Evolutionary conservation across 2,888 invertebrate genomes (phyloP).

Genomic region (Chrysomela aeneicollis): DNA sequence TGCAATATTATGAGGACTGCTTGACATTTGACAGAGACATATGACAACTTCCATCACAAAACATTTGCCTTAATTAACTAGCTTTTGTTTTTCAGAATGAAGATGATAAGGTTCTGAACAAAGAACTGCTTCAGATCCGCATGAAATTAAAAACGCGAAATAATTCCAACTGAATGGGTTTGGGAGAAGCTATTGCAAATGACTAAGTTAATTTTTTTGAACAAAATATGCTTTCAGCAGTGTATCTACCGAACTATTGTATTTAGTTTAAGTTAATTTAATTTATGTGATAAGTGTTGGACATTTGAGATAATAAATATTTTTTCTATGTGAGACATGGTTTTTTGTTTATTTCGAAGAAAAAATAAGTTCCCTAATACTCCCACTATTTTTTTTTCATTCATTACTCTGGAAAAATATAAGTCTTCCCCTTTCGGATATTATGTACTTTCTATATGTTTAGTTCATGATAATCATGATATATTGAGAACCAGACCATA

Average conservation of each 20-base stretch:
- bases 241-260: conserved; percentile 24
- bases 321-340: conserved; percentile 22
- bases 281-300: conserved; percentile 48
- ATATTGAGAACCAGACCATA: too few relatives aligned
- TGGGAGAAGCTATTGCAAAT: not conserved
- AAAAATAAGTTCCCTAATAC: too few relatives aligned
- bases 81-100: conserved; percentile 55
- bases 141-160: conserved; percentile 66
- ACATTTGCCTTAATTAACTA: too few relatives aligned
- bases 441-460: too few relatives aligned
- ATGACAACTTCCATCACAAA: too few relatives aligned
- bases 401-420: too few relatives aligned
- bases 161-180: conserved; percentile 16
- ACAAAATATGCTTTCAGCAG: conserved; percentile 19
- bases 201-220: conserved; percentile 18
- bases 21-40: too few relatives aligned
- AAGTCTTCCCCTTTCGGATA: too few relatives aligned
- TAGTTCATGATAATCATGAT: too few relatives aligned
- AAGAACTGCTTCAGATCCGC: conserved; percentile 70
- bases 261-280: conserved; percentile 33
- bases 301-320: conserved; percentile 29
- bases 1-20: too few relatives aligned
- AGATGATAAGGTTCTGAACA: conserved; percentile 64
- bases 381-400: too few relatives aligned
- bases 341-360: not conserved